phyloP scores from a whole-genome alignment of 2,888 invertebrate genomes.

The Muschampia plurimacula region DNA sequence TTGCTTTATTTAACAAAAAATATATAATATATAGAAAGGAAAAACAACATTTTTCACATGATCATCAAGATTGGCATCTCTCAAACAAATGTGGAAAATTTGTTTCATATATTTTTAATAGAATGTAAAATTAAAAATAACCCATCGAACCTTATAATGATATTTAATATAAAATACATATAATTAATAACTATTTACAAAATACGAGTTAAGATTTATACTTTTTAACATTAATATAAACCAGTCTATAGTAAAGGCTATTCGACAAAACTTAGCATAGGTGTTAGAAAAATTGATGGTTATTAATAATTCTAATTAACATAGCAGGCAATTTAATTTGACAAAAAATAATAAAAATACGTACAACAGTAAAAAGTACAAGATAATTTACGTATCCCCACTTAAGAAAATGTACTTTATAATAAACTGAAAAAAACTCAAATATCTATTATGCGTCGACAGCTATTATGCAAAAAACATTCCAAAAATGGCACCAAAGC shows the following conservation, averaged over 20 bases:
- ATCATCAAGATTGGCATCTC: constrained; percentile 58
- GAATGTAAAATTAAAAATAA: constrained; percentile 84
- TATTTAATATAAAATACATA: constrained; percentile 85
- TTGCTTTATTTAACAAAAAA: constrained; percentile 86
- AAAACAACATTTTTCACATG: constrained; percentile 80
- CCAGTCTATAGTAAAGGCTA: constrained; percentile 86
- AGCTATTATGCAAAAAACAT: constrained; percentile 68
- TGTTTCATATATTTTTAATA: constrained; percentile 73
- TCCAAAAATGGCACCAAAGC: constrained; percentile 75
- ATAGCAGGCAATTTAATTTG: constrained; percentile 78
- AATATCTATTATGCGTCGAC: constrained; percentile 68
- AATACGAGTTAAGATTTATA: constrained; percentile 83
- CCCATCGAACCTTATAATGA: constrained; percentile 82
- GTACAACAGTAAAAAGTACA: constrained; percentile 44
- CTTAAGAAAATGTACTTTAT: constrained; percentile 48
- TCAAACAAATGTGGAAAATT: constrained; percentile 69
- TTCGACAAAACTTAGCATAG: constrained; percentile 81
- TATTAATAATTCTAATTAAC: constrained; percentile 62
- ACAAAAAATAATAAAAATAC: constrained; percentile 47
- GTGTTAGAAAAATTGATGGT: constrained; percentile 78
- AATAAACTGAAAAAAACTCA: constrained; percentile 53
- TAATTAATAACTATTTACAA: constrained; percentile 85
- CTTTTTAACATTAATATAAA: constrained; percentile 82
- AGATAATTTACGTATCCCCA: constrained; percentile 48
- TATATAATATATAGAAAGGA: constrained; percentile 83